Evolutionary conservation across 2,797 vertebrate genomes (phyloP).

Genomic region (Percopsis omiscomaycus): DNA sequence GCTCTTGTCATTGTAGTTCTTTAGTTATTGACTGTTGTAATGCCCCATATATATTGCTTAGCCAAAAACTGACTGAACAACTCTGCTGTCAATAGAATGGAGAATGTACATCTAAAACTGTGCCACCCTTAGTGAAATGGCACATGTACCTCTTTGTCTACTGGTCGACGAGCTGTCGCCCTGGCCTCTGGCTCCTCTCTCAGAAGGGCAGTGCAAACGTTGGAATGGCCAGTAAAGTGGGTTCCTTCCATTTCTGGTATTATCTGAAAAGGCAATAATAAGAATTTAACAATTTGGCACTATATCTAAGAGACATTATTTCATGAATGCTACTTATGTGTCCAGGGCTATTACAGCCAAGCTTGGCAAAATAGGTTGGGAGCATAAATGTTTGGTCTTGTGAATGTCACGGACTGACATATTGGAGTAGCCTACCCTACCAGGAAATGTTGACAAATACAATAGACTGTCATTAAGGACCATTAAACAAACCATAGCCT

Average conservation of each 20-base stretch:
- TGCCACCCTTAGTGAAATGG: conserved; percentile 1
- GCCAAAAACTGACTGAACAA: too few species aligned
- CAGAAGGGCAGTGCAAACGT: conserved; percentile 57
- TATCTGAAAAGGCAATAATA: conserved; percentile 70
- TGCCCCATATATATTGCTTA: too few species aligned
- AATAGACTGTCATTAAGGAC: background rate
- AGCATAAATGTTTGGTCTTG: conserved; percentile 37
- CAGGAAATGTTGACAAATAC: background rate
- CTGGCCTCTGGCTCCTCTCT: conserved; percentile 47
- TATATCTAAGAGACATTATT: conserved; percentile 42
- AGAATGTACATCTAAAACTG: background rate
- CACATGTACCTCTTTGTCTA: conserved; percentile 59
- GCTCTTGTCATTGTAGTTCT: too few species aligned
- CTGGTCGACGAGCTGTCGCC: conserved; percentile 36
- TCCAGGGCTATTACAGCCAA: conserved; percentile 24
- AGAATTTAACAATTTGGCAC: conserved; percentile 60
- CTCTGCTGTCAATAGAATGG: background rate
- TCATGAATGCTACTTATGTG: conserved; percentile 63
- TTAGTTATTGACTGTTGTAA: too few species aligned
- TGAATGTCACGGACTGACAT: conserved; percentile 55
- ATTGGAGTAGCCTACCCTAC: conserved; percentile 20
- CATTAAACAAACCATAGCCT: background rate
- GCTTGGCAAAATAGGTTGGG: conserved; percentile 28
- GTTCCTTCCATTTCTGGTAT: conserved; percentile 49
- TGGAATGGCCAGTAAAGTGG: conserved; percentile 58